phyloP scores from a whole-genome alignment of 2,888 invertebrate species.

The Andrena dorsata region DNA sequence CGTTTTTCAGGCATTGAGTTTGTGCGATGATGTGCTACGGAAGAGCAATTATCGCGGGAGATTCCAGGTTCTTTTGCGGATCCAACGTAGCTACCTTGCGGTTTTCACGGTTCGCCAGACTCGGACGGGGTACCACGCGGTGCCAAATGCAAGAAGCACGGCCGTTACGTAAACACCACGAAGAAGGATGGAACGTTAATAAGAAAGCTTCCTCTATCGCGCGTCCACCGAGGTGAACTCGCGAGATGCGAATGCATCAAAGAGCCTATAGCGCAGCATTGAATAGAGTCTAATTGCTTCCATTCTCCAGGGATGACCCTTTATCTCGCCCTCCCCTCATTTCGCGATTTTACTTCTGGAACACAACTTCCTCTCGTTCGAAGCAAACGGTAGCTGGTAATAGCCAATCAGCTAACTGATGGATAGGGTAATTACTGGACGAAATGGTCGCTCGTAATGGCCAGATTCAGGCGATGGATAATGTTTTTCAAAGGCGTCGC shows the following conservation, averaged over 20 bases:
- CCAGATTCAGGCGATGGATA: background rate
- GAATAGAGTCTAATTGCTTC: conserved; percentile 57
- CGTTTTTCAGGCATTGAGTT: conserved; percentile 29
- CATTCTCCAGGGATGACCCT: conserved; percentile 40
- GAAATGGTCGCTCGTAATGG: conserved; percentile 21
- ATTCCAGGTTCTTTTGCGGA: conserved; percentile 15
- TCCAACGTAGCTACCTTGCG: conserved; percentile 35
- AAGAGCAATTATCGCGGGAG: conserved; percentile 44
- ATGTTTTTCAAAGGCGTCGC: background rate
- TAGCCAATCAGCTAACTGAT: conserved; percentile 32
- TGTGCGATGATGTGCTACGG: conserved; percentile 15
- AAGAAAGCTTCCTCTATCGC: background rate
- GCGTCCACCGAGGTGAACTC: conserved; percentile 19
- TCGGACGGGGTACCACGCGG: conserved; percentile 3
- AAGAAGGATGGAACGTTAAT: conserved; percentile 21
- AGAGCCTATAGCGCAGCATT: conserved; percentile 20
- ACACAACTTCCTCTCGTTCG: conserved; percentile 1
- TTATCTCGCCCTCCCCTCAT: conserved; percentile 41
- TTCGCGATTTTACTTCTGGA: background rate
- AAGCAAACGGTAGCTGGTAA: conserved; percentile 22
- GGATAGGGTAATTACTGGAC: conserved; percentile 37
- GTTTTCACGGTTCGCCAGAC: conserved; percentile 58
- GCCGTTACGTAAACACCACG: conserved; percentile 49
- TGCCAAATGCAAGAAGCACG: conserved; percentile 34
- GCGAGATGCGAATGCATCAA: conserved; percentile 28